These are phyloP conservation scores for Cynodonichthys magdalenae DNA, from an alignment of 2,797 vertebrate genomes.

Conservation along the genomic window DNA sequence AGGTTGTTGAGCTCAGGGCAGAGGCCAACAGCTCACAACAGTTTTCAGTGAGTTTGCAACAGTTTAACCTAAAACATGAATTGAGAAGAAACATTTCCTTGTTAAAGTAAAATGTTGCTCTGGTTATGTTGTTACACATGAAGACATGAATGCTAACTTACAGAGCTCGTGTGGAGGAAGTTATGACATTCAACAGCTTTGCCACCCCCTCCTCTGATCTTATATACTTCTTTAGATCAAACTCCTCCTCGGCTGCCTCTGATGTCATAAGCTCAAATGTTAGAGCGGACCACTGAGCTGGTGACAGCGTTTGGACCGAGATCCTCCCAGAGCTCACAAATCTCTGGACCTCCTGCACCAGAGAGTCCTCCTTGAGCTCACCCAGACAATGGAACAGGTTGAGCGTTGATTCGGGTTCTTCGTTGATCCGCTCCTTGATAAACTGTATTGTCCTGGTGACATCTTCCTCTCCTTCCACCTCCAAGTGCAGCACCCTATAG, in stretches of 20 bases:
- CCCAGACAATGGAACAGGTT: slow-evolving; percentile 60
- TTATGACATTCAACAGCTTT: slow-evolving; percentile 54
- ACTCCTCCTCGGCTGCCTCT: slow-evolving; percentile 42
- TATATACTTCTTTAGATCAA: slow-evolving; percentile 55
- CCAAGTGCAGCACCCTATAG: slow-evolving; percentile 26
- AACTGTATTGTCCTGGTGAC: slow-evolving; percentile 29
- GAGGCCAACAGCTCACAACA: slow-evolving; percentile 42
- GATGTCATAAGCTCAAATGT: slow-evolving; percentile 56
- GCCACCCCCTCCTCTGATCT: slow-evolving; percentile 51
- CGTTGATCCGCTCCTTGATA: slow-evolving; percentile 54
- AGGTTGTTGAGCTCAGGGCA: slow-evolving; percentile 27
- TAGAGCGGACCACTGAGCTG: slow-evolving; percentile 58
- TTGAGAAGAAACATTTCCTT: too few relatives aligned
- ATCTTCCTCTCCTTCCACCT: slow-evolving; percentile 19
- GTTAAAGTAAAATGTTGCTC: too few relatives aligned
- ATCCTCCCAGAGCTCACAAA: slow-evolving; percentile 45
- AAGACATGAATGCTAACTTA: slow-evolving; percentile 15
- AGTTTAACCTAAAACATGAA: slow-evolving; percentile 30
- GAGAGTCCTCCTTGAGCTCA: slow-evolving; percentile 52
- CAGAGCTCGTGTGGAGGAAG: slow-evolving; percentile 40
- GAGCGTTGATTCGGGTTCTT: slow-evolving; percentile 45
- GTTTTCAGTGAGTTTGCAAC: slow-evolving; percentile 45
- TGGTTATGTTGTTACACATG: too few relatives aligned
- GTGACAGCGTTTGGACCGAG: slow-evolving; percentile 26
- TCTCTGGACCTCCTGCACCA: slow-evolving; percentile 53